Base-by-base conservation (phyloP, 1,140 invertebrate genomes). In the Apis laboriosa region DNA sequence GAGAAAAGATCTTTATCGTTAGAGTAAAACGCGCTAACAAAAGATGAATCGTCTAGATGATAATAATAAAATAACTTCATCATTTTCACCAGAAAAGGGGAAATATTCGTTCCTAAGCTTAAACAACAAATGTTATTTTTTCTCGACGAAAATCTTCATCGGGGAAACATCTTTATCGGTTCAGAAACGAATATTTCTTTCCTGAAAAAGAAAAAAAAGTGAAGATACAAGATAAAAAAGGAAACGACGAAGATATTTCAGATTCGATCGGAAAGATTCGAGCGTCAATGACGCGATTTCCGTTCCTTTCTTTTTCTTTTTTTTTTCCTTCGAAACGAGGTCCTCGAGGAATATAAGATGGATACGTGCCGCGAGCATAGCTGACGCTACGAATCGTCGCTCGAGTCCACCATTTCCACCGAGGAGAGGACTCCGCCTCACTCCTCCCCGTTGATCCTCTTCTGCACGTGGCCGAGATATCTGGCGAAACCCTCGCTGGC, bases 401-500 rank as follows among this genome's bases (percentile, higher is more conserved):
- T 66, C 53, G 51, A 71, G 73, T 77, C 49, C 64, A 60, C 9
- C 24, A 9, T 53, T 9, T 7, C 7, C 15, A 49, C 9, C 9
- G 0, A 21, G 1, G 5, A 60, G 28, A 28, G 9, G 9, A 17
- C 9, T 9, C 64, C 1, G 34, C 11, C 28, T 88, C 72, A 93
- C 71, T 93, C 90, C 72, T 92, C 93, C 17, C 92, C 92, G 84
- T 95, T 94, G 87, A 95, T 93, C 84, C 92, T 92, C 83, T 94
- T 94, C 84, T 95, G 94, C 58, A 95, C 91, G 75, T 93, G 90
- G 58, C 93, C 94, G 9, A 95, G 85, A 84, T 95, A 95, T 79
- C 92, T 92, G 2, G 94, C 92, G 76, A 95, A 94, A 9, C 94
- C 93, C 76, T 95, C 94, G 64, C 94, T 94, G 0, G 95, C 95